Evolutionary conservation across 2,888 invertebrate genomes (phyloP).

Genomic region (Stramonita haemastoma): DNA sequence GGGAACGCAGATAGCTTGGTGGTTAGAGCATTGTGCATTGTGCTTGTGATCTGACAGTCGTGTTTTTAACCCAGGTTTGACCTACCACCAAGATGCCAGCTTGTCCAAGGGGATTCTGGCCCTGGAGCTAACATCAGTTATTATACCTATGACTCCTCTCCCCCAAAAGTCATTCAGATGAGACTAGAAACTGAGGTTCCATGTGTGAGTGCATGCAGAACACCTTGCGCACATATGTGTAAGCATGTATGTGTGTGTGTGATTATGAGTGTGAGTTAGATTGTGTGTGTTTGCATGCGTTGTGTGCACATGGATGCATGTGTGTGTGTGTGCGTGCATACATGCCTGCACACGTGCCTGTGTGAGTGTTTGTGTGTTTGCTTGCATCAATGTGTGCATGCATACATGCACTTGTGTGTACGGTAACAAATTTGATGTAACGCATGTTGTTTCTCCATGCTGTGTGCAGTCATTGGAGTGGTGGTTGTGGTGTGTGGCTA

Average conservation of each 20-base stretch:
- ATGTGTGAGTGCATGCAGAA: too few species aligned
- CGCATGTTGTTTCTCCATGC: neutral
- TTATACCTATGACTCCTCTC: too few species aligned
- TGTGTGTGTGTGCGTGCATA: constrained; percentile 18
- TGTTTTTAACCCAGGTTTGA: neutral
- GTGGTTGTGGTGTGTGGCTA: constrained; percentile 72
- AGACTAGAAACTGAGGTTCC: too few species aligned
- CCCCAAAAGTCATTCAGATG: too few species aligned
- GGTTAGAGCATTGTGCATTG: neutral
- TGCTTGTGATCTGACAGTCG: neutral
- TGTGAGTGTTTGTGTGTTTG: neutral
- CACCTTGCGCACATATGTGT: too few species aligned
- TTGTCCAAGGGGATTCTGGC: too few species aligned
- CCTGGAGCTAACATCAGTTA: too few species aligned
- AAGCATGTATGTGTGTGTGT: too few species aligned
- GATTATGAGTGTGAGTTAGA: too few species aligned
- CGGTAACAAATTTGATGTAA: neutral
- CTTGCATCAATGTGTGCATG: neutral
- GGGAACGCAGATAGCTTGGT: too few species aligned
- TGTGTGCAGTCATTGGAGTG: constrained; percentile 65
- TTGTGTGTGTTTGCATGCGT: too few species aligned
- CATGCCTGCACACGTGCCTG: neutral
- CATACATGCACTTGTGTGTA: neutral
- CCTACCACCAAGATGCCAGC: neutral
- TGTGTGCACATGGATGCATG: neutral